Evolutionary conservation across 2,888 invertebrate genomes (phyloP), one percentile per base, ranked within the genome.

Genomic region (Noctua comes): DNA sequence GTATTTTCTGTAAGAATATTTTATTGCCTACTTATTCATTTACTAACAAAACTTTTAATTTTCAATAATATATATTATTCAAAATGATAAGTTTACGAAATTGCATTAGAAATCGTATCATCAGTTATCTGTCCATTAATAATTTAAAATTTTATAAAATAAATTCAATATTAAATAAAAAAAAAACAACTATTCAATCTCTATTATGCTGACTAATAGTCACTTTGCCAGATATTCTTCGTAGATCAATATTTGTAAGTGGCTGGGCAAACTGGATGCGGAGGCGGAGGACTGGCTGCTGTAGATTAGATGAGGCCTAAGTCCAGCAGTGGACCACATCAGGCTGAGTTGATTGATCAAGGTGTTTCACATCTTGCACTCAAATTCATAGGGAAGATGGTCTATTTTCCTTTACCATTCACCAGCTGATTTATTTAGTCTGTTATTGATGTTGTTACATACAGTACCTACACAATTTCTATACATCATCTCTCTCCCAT

Each of bases 401-500:
- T 59, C 7, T 66, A 66, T 57, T 71, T 24, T 6, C 27, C 11
- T 75, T 46, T 31, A 36, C 46, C 18, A 18, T n/a, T 62, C 21
- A 48, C 1, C 2, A 48, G 11, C 36, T 36, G 13, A 13, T 2
- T 21, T 54, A 24, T 51, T 36, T n/a, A 11, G 21, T 68, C 11
- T 40, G 6, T 31, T 57, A 13, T 72, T 51, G 21, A 5, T 31
- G 10, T 21, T 64, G 43, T 8, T n/a, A 5, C 10, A 31, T 21
- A 62, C 62, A 31, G 1, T 36, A 31, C 40, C 0, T 43, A n/a
- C 21, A 43, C n/a, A n/a, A 27, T n/a, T 43, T 18, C n/a, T 10
- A 27, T 43, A 43, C 48, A 21, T 71, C 75, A 83, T 72, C 18
- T 10, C 64, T 71, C 40, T 59, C n/a, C 65, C 54, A 78, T 86